These are phyloP conservation scores for Halcyon badia DNA, from an alignment of 2,797 vertebrate genomes.

Conservation along the genomic window DNA sequence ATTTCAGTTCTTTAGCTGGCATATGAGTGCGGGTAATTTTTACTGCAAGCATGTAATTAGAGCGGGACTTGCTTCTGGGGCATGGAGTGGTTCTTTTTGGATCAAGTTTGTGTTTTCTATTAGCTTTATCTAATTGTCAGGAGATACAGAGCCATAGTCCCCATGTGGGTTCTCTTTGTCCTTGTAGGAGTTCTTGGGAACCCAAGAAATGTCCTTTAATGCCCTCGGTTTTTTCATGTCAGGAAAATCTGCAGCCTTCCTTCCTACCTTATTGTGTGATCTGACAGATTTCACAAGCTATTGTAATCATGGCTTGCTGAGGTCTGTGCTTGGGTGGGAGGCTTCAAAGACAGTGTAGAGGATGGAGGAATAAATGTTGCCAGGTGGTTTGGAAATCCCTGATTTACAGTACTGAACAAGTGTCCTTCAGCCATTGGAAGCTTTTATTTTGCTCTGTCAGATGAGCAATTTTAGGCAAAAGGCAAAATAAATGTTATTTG, in stretches of 20 bases:
- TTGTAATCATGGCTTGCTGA: not conserved
- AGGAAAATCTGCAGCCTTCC: not conserved
- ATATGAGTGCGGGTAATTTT: not conserved
- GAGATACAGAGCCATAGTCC: not conserved
- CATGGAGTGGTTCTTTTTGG: not conserved
- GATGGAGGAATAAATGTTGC: not conserved
- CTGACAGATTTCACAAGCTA: conserved; percentile 25
- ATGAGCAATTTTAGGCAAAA: not conserved
- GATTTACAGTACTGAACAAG: not conserved
- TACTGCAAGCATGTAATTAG: not conserved
- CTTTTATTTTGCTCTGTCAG: rapidly evolving
- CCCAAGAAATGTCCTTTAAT: not conserved
- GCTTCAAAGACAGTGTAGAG: not conserved
- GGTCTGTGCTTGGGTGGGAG: not conserved
- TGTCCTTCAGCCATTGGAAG: not conserved
- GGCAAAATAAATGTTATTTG: not conserved
- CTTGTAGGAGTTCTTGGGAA: not conserved
- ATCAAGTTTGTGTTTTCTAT: not conserved
- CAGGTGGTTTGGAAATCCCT: not conserved
- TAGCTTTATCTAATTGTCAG: not conserved
- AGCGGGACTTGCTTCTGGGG: not conserved
- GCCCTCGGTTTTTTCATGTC: not conserved
- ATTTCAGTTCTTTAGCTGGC: not conserved
- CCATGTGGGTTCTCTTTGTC: not conserved
- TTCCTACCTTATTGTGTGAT: not conserved